phyloP scores from a whole-genome alignment of 2,113 vertebrate genomes.

The Indri indri region DNA sequence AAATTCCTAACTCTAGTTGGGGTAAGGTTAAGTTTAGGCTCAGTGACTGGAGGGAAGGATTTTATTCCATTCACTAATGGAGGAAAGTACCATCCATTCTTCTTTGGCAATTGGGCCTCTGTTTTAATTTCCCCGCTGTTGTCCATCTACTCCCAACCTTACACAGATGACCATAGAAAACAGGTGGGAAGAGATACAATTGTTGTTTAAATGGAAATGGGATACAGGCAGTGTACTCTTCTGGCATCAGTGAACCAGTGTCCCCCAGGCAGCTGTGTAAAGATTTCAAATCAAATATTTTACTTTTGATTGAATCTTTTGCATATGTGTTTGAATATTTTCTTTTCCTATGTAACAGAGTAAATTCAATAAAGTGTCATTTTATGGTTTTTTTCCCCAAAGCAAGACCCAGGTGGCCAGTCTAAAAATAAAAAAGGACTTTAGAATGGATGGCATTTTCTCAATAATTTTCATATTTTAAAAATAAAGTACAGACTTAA shows the following conservation, averaged over 20 bases:
- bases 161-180: background rate
- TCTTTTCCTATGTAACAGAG: background rate
- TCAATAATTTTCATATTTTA: slow-evolving; percentile 30
- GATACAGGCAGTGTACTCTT: background rate
- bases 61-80: background rate
- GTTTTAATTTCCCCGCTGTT: background rate
- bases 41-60: background rate
- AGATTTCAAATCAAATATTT: background rate
- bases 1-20: background rate
- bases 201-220: background rate
- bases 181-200: background rate
- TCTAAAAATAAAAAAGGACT: background rate
- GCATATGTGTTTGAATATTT: background rate
- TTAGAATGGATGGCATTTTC: background rate
- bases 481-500: background rate
- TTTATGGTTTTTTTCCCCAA: slow-evolving; percentile 25
- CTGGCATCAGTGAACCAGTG: background rate
- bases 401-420: background rate
- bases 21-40: background rate
- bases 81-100: background rate
- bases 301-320: background rate
- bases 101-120: background rate
- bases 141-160: background rate
- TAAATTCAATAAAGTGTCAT: background rate
- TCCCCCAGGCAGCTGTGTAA: background rate